Evolutionary conservation across 2,797 vertebrate species (phyloP).

Genomic region (Apogon hyalosoma): DNA sequence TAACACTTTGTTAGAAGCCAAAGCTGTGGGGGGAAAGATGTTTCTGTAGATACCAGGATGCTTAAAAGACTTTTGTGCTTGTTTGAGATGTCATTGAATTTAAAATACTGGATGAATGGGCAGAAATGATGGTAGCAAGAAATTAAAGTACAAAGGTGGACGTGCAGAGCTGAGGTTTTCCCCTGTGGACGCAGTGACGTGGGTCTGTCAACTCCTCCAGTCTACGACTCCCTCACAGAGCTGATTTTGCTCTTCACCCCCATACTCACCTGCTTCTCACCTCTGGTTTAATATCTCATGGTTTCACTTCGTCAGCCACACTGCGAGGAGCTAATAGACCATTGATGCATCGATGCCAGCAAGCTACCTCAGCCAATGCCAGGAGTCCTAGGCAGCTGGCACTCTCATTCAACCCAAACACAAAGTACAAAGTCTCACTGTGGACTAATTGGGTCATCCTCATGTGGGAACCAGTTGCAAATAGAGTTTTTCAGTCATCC

Average conservation of each 20-base stretch:
- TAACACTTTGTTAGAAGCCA: conserved; percentile 57
- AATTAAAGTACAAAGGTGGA: background rate
- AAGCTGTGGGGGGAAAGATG: conserved; percentile 20
- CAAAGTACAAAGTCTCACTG: conserved; percentile 79
- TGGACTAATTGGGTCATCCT: conserved; percentile 78
- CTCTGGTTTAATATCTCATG: conserved; percentile 44
- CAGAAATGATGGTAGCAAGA: background rate
- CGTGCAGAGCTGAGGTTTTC: background rate
- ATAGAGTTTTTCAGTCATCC: conserved; percentile 44
- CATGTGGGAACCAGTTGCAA: conserved; percentile 70
- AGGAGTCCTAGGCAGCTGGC: conserved; percentile 76
- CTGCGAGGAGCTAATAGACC: conserved; percentile 51
- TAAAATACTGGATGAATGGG: background rate
- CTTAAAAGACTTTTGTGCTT: conserved; percentile 10
- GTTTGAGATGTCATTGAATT: background rate
- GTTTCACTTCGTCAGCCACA: conserved; percentile 27
- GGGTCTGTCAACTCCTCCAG: conserved; percentile 1
- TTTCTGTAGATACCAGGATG: conserved; percentile 31
- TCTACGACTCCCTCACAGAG: background rate
- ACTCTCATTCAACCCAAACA: conserved; percentile 67
- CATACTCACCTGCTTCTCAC: conserved; percentile 27
- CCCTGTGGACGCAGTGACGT: conserved; percentile 1
- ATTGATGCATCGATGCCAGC: conserved; percentile 63
- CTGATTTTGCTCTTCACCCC: conserved; percentile 13
- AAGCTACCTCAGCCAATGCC: conserved; percentile 49